phyloP scores from a whole-genome alignment of 2,888 invertebrate species.

The Yponomeuta malinellus region DNA sequence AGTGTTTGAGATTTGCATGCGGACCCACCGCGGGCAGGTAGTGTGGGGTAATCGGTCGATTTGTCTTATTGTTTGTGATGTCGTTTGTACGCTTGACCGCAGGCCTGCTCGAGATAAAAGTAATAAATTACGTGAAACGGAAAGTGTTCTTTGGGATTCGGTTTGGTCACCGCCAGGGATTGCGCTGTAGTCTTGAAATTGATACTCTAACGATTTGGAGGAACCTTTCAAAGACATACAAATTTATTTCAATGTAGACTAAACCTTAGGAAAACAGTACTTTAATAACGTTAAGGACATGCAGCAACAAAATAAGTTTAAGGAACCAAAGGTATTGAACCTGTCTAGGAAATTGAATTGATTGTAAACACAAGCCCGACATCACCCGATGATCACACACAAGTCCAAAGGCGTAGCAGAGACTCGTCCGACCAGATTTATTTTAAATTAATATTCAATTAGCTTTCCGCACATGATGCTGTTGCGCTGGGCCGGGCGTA shows the following conservation, averaged over 20 bases:
- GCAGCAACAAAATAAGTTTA: too few species aligned
- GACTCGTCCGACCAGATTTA: conserved; percentile 67
- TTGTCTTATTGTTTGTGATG: conserved; percentile 72
- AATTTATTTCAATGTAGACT: neutral
- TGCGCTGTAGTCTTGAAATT: neutral
- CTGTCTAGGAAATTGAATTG: neutral
- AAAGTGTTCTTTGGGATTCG: conserved; percentile 52
- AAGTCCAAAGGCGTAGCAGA: conserved; percentile 26
- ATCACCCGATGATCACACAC: neutral
- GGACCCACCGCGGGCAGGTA: conserved; percentile 67
- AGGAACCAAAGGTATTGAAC: neutral
- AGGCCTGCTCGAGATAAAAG: conserved; percentile 68
- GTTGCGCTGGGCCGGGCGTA: conserved; percentile 67
- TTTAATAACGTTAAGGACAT: too few species aligned
- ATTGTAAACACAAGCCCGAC: neutral
- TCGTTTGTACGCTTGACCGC: conserved; percentile 65
- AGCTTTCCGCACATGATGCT: conserved; percentile 74
- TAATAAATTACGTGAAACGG: conserved; percentile 70
- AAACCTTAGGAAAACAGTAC: neutral
- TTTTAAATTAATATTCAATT: conserved; percentile 75
- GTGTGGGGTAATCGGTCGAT: conserved; percentile 69
- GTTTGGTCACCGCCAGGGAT: conserved; percentile 41
- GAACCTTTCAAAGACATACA: neutral
- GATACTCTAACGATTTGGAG: neutral
- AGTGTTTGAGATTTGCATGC: conserved; percentile 53